Evolutionary conservation across 2,113 vertebrate species (phyloP), one percentile per base, ranked within the genome.

Genomic region (Amphiprion ocellaris): DNA sequence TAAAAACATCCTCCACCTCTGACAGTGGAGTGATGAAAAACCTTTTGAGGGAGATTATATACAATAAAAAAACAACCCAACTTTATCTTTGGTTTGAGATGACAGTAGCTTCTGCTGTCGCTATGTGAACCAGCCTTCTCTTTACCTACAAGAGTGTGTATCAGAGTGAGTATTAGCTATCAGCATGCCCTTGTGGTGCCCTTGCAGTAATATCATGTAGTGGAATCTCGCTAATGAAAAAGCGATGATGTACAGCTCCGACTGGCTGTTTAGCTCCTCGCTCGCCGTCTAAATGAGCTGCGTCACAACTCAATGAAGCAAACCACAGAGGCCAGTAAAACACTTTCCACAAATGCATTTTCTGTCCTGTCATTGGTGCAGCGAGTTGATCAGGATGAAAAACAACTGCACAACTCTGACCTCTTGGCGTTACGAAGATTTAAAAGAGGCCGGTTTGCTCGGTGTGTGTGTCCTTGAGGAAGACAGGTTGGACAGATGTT

Each of bases 171-270:
- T 58, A 16, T 52, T 73, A 61, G 63, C 61, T 64, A 74, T 17
- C 70, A 82, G 65, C 63, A 62, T 84, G 84, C 74, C 85, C 77
- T 84, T 87, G 79, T 19, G 62, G 53, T 80, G 66, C 68, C 85
- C 81, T 81, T n/a, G n/a, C 78, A 52, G 61, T 77, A 70, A 64
- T 69, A 69, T 66, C 61, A 69, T 83, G 26, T 4, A n/a, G 59
- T 30, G 28, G 74, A 60, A 69, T 71, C 52, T 56, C 10, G 41
- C 72, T 81, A 84, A 92, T 92, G 90, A 90, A 78, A 78, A 79
- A 28, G 84, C 15, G 79, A 67, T 85, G 87, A 93, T 80, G 55
- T 87, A 78, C 75, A 37, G 60, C 83, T 82, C 68, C 78, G 83
- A 28, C 44, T 30, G 58, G 52, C 60, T 70, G 47, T 68, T 81